phyloP scores from a whole-genome alignment of 2,797 vertebrate genomes.

The Graptemys geographica region DNA sequence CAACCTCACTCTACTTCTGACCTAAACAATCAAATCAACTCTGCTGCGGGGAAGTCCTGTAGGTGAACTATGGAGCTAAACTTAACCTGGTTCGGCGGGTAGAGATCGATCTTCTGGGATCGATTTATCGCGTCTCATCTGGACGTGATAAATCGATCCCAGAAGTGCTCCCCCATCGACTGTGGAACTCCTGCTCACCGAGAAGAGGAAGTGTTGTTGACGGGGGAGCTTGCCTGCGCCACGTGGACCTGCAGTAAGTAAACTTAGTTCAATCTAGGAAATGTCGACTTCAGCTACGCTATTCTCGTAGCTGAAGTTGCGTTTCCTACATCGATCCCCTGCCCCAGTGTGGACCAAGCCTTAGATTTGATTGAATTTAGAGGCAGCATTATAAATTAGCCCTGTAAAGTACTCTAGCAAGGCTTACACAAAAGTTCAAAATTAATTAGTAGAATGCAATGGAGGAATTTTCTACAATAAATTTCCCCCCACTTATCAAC shows the following conservation, averaged over 20 bases:
- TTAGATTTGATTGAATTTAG: not conserved
- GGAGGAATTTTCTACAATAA: not conserved
- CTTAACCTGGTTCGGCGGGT: not conserved
- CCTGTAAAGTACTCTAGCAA: not conserved
- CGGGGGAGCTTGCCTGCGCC: no score
- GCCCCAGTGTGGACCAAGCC: not conserved
- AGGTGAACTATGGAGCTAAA: not conserved
- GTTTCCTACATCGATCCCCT: no score
- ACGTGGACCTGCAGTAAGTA: no score
- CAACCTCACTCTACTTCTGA: not conserved
- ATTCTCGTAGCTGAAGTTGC: no score
- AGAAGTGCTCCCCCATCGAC: no score
- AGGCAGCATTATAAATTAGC: not conserved
- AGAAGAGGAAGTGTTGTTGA: no score
- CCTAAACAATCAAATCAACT: not conserved
- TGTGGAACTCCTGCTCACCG: no score
- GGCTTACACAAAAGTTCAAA: not conserved
- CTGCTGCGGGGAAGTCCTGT: not conserved
- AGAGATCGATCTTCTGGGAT: no score
- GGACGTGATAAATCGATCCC: no score
- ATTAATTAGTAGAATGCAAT: not conserved
- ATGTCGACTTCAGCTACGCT: no score
- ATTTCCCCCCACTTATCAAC: not conserved
- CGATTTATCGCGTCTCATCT: no score
- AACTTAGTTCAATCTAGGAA: no score